Evolutionary conservation across 2,113 vertebrate species (phyloP).

Genomic region (Pardalotus punctatus): DNA sequence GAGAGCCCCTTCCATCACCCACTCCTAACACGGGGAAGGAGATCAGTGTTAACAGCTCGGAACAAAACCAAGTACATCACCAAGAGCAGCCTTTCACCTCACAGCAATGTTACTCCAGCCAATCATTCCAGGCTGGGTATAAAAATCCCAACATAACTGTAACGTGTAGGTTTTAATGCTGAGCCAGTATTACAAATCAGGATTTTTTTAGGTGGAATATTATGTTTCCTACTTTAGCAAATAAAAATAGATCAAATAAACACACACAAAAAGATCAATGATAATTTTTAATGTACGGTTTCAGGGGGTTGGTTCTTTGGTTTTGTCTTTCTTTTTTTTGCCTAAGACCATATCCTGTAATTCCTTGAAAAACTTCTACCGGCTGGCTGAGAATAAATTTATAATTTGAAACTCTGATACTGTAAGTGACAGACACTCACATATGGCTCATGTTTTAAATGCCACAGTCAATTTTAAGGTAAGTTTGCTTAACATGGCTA

Average conservation of each 20-base stretch:
- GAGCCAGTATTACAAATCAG: not conserved
- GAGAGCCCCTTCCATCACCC: not conserved
- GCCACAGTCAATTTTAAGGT: not conserved
- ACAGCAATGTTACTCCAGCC: not conserved
- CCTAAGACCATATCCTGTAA: not conserved
- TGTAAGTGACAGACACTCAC: not conserved
- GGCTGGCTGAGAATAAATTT: not conserved
- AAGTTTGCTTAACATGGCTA: not conserved
- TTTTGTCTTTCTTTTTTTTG: not conserved
- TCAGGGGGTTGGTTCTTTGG: fast-evolving
- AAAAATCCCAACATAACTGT: not conserved
- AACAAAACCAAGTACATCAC: not conserved
- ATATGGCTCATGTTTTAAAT: not conserved
- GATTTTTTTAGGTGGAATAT: not conserved
- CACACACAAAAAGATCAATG: not conserved
- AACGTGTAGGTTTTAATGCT: not conserved
- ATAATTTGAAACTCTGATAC: not conserved
- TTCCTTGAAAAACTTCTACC: not conserved
- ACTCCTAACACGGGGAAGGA: not conserved
- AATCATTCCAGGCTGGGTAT: not conserved
- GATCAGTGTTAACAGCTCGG: not conserved
- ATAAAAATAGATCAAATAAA: not conserved
- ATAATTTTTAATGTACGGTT: not conserved
- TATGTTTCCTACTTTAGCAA: not conserved
- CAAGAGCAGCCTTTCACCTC: not conserved